These are phyloP conservation scores for Gopherus evgoodei DNA, from an alignment of 2,113 vertebrate species.

Conservation along the genomic window DNA sequence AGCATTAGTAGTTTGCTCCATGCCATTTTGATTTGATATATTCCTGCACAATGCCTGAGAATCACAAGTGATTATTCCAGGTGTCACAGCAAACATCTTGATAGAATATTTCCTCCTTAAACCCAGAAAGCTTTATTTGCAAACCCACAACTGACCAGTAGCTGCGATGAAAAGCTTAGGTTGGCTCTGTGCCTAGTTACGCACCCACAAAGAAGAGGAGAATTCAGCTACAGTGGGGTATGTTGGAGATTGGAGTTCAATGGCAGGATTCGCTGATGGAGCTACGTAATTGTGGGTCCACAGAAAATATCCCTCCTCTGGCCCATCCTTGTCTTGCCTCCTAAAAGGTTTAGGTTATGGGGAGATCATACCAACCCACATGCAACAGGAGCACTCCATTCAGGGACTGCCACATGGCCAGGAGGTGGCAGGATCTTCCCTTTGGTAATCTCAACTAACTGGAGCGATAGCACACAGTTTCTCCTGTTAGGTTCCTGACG, in stretches of 20 bases:
- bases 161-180: background rate
- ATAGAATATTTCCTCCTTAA: background rate
- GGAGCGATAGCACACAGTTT: background rate
- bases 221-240: background rate
- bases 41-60: background rate
- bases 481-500: background rate
- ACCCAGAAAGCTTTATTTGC: conserved; percentile 58
- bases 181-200: conserved; percentile 29
- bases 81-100: conserved; percentile 42
- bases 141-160: conserved; percentile 63
- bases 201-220: background rate
- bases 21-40: background rate
- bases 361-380: background rate
- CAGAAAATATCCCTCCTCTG: background rate
- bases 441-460: background rate
- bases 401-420: background rate
- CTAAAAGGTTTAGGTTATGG: background rate
- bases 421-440: background rate
- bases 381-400: background rate
- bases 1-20: conserved; percentile 34
- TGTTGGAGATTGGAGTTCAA: background rate
- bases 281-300: background rate
- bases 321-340: background rate
- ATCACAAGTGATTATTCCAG: conserved; percentile 1
- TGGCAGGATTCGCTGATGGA: background rate